A percentile compares a stretch with the other conserved stretches of the same genome.
phyloP scores from a whole-genome alignment of 2,113 vertebrate genomes.

The Lamprologus sp. region DNA sequence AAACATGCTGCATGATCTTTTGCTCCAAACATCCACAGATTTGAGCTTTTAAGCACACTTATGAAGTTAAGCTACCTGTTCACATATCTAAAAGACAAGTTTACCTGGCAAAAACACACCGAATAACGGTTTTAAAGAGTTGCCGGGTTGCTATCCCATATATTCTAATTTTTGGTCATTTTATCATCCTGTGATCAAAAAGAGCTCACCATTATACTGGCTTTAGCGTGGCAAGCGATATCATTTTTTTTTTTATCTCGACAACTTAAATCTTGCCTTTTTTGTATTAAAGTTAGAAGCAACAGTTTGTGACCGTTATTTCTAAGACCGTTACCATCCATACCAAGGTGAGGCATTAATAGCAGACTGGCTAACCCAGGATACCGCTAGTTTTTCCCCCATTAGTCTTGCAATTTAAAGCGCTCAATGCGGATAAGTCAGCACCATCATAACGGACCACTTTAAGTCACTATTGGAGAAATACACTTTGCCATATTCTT shows the following conservation, averaged over 20 bases:
- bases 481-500: background rate
- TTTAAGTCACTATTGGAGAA: accelerated
- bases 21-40: background rate
- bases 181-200: background rate
- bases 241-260: background rate
- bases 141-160: background rate
- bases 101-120: background rate
- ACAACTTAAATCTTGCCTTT: background rate
- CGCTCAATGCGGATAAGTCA: background rate
- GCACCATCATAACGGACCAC: accelerated
- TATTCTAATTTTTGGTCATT: background rate
- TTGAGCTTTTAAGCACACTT: background rate
- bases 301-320: background rate
- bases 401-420: background rate
- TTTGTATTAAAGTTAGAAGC: background rate
- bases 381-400: background rate
- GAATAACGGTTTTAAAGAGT: background rate
- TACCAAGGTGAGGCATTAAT: background rate
- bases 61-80: background rate
- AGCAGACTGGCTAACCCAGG: background rate
- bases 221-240: background rate
- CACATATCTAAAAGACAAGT: background rate
- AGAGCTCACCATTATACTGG: background rate
- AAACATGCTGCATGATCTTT: background rate
- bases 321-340: background rate